Evolutionary conservation across 2,888 invertebrate species (phyloP).

Genomic region (Cephus spinipes): DNA sequence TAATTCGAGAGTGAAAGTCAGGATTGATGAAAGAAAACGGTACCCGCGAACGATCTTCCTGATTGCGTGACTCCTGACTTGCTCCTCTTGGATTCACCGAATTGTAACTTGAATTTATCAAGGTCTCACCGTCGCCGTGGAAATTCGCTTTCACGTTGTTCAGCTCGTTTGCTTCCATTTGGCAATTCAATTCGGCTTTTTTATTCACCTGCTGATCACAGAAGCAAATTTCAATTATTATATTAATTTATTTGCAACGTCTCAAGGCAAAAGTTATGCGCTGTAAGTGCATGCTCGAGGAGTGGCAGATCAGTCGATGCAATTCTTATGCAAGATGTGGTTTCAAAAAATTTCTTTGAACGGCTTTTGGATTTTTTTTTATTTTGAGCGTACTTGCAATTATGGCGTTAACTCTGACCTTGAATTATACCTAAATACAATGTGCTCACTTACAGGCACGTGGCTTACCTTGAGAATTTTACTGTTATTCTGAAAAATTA

Average conservation of each 20-base stretch:
- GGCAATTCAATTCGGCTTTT: background rate
- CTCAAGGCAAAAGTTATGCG: slow-evolving; percentile 67
- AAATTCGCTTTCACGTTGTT: background rate
- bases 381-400: slow-evolving; percentile 7
- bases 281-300: slow-evolving; percentile 60
- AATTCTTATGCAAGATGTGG: background rate
- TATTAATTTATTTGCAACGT: slow-evolving; percentile 22
- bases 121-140: background rate
- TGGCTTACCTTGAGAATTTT: slow-evolving; percentile 49
- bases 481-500: slow-evolving; percentile 38
- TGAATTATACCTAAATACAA: slow-evolving; percentile 35
- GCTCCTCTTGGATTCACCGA: background rate
- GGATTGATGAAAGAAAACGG: background rate
- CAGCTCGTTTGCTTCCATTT: background rate
- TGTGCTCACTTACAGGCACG: slow-evolving; percentile 49
- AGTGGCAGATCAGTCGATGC: background rate
- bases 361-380: background rate
- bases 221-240: background rate
- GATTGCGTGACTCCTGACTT: background rate
- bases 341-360: background rate
- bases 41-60: background rate
- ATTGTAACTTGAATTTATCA: background rate
- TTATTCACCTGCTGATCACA: background rate
- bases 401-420: slow-evolving; percentile 55
- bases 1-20: background rate